Base-by-base conservation (phyloP, 2,113 vertebrate species). In the Hiodon tergisus region DNA sequence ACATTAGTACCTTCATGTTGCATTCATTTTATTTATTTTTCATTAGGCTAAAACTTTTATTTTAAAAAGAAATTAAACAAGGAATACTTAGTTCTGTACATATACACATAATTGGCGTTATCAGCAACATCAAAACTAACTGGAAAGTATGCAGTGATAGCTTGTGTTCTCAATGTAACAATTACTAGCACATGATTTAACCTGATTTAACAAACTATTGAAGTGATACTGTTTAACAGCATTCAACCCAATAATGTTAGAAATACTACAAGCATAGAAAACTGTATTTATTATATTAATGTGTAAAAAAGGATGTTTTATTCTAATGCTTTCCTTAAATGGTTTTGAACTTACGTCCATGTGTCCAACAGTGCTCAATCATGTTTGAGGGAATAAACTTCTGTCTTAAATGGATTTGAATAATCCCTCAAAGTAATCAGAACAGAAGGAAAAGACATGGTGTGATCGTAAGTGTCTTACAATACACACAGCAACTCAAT, bases 151-250 rank as follows among this genome's bases (percentile, higher is more conserved):
- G 31, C 5, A 65, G 10, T 46, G 6, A 65, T 65, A 65, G 17
- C 17, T 65, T 16, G 17, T 5, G 4, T 14, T 63, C 48, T 7
- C 5, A 48, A 9, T 66, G n/a, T 66, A 48, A 66, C 63, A 66
- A 47, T 66, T n/a, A 66, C 11, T 66, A 66, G 47, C 13, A 66
- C n/a, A 63, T 31, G 31, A 31, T 31, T 31, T 31, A 31, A 31
- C 31, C 31, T 31, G 31, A 31, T 31, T 31, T 31, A 31, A 31
- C 31, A 31, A 31, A 31, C 31, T 63, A 63, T 4, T 66, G 4
- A 47, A 66, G 31, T 48, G 13, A 48, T 66, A 66, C 63, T 66
- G 63, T 66, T 66, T 66, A 66, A 66, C 46, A 48, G 63, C 63
- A 66, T 66, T 66, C 63, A 65, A 46, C 8, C 5, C 47, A 17